Evolutionary conservation across 2,113 vertebrate genomes (phyloP), one percentile per base, ranked within the genome.

Genomic region (Mandrillus leucophaeus): DNA sequence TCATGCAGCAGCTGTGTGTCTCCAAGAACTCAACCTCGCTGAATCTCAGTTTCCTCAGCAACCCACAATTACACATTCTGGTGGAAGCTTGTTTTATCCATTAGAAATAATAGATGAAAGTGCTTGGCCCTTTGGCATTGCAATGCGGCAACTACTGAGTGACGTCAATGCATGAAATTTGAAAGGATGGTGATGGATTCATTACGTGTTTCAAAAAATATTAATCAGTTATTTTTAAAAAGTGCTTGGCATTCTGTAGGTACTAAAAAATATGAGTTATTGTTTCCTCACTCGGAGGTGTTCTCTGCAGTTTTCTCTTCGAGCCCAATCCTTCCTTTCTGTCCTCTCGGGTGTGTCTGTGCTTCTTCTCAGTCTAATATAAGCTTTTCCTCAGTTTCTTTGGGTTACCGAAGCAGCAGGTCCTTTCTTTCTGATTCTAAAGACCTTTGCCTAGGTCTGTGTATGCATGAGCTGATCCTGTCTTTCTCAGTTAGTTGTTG

Each of bases 1-100:
- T 30, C 1, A 0, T 16, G 18, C 5, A 8, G 11, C 30, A 18
- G 17, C 38, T 27, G 6, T 25, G 50, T 4, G 48, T 38, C 20
- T 20, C 17, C 38, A 11, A 45, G 23, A 12, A 14, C 5, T 20
- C 25, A 35, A 14, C 13, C 61, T 75, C 16, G 59, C 35, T 4
- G 23, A 55, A 10, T 48, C 25, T 75, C 86, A 43, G 45, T 50
- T 48, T 92, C 45, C 55, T 92, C 73, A n/a, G 13, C 0, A 50
- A 18, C 59, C 35, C 30, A 68, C 40, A 92, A 10, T 48, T 25
- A 10, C 6, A 43, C 35, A 83, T 38, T 90, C 20, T n/a, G 4
- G 35, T 40, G 38, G 80, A 88, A 68, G 48, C 23, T 43, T 88
- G 35, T 73, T 85, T 83, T 80, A 40, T 55, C 13, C 43, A 9